Conservation (phyloP, 2,888 invertebrate species). For the Leucophora obtusa region DNA sequence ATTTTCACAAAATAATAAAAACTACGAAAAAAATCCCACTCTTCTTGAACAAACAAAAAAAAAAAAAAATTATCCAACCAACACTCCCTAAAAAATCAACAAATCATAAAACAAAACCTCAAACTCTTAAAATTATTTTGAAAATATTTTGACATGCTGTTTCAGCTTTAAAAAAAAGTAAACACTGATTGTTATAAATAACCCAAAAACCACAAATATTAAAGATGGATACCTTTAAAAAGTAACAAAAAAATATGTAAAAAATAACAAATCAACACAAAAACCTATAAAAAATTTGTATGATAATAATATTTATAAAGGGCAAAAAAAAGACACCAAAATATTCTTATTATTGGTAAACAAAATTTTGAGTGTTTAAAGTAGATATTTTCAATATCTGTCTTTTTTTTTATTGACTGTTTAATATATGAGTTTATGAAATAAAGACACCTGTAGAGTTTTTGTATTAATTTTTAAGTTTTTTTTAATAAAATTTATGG, state of each 20-base stretch:
- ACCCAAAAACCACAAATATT: neutral
- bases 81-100: conserved; percentile 22
- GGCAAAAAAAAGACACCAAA: neutral
- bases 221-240: neutral
- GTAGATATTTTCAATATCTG: neutral
- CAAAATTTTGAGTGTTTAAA: neutral
- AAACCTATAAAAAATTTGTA: neutral
- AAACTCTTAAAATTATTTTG: conserved; percentile 9
- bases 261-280: neutral
- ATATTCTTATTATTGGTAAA: neutral
- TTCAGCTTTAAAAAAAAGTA: neutral
- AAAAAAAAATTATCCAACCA: neutral
- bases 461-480: conserved; percentile 20
- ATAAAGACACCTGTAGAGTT: conserved; percentile 59
- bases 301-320: neutral
- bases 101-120: conserved; percentile 34
- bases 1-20: conserved; percentile 21
- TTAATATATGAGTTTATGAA: conserved; percentile 33
- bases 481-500: conserved; percentile 36
- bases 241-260: neutral
- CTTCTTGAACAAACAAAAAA: neutral
- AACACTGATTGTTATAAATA: conserved; percentile 2
- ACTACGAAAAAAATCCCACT: conserved; percentile 16
- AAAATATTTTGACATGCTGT: conserved; percentile 46
- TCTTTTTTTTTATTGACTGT: neutral